Evolutionary conservation across 2,888 invertebrate species (phyloP).

Genomic region (Calliphora vomitoria): DNA sequence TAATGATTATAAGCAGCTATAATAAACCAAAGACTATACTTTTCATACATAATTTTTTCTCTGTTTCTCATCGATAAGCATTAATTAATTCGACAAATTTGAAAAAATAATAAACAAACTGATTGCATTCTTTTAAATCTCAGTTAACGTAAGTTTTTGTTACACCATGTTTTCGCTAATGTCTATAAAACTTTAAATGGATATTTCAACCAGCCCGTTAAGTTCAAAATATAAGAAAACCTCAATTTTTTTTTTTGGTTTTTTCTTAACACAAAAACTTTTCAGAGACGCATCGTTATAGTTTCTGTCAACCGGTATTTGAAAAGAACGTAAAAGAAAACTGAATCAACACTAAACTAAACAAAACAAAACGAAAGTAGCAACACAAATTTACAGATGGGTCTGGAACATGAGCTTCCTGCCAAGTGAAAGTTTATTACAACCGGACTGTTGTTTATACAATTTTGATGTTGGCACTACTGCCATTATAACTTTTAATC

Average conservation of each 20-base stretch:
- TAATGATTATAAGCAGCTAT: not conserved
- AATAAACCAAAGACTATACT: no score
- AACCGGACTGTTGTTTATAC: not conserved
- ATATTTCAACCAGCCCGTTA: not conserved
- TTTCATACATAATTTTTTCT: no score
- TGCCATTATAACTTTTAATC: constrained; percentile 27
- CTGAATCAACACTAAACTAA: not conserved
- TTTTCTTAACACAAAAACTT: not conserved
- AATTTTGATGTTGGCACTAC: not conserved
- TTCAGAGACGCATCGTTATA: not conserved
- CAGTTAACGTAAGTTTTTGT: not conserved
- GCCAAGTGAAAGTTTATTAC: constrained; percentile 45
- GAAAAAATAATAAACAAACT: no score
- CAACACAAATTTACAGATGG: not conserved
- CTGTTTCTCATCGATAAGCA: no score
- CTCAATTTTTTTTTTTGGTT: no score
- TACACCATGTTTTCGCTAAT: not conserved
- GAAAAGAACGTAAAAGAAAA: not conserved
- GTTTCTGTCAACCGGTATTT: not conserved
- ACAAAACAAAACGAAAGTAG: not conserved
- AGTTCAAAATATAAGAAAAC: no score
- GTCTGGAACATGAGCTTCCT: constrained; percentile 18
- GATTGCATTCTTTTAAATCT: no score
- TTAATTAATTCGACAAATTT: no score
- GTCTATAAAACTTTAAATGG: not conserved